phyloP scores from a whole-genome alignment of 2,797 vertebrate species.

The Hydrolagus colliei region DNA sequence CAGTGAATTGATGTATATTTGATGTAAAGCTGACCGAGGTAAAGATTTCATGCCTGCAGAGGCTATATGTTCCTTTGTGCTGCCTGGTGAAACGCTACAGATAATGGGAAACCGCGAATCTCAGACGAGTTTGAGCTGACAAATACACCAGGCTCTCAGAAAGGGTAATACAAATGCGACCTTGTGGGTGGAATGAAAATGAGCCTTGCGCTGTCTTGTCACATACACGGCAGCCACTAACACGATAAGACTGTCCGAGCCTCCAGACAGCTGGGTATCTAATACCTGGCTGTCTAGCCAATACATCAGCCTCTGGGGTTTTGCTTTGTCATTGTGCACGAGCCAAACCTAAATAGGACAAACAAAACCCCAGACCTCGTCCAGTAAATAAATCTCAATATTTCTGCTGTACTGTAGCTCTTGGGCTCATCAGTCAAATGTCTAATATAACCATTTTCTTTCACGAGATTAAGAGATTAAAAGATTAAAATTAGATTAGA shows the following conservation, averaged over 20 bases:
- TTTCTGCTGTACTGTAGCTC: background rate
- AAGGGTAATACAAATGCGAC: conserved; percentile 50
- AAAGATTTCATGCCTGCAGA: conserved; percentile 49
- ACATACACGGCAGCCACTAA: conserved; percentile 53
- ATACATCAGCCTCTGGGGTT: conserved; percentile 46
- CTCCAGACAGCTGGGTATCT: conserved; percentile 55
- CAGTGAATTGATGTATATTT: conserved; percentile 44
- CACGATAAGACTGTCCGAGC: conserved; percentile 64
- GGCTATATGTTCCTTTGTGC: conserved; percentile 52
- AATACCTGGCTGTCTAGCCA: conserved; percentile 57
- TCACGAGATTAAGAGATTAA: background rate
- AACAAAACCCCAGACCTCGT: background rate
- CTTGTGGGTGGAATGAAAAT: conserved; percentile 50
- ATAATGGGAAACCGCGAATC: conserved; percentile 54
- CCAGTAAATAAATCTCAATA: conserved; percentile 18
- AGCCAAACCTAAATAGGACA: background rate
- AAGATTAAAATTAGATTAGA: conserved; percentile 14
- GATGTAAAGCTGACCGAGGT: conserved; percentile 44
- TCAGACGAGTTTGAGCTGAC: conserved; percentile 51
- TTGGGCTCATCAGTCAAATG: background rate
- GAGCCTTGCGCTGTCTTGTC: conserved; percentile 42
- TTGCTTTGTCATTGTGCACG: conserved; percentile 44
- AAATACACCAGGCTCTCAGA: conserved; percentile 52
- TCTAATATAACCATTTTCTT: background rate
- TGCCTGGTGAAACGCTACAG: conserved; percentile 54